phyloP scores from a whole-genome alignment of 2,113 vertebrate species.

The Typhlomys cinereus region DNA sequence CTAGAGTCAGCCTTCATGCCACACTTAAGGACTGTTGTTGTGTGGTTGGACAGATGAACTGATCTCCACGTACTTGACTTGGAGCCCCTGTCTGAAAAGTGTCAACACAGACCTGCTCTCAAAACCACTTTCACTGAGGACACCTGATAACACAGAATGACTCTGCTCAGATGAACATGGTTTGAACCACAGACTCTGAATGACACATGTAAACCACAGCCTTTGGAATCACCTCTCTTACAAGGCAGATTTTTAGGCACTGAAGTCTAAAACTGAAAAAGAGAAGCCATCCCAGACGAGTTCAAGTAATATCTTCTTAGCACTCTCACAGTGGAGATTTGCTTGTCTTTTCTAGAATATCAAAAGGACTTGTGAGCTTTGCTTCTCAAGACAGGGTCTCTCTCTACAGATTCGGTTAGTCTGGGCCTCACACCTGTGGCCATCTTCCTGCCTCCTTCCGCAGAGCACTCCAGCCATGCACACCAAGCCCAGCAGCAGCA shows the following conservation, averaged over 20 bases:
- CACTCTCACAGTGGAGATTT: not conserved
- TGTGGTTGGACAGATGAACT: not conserved
- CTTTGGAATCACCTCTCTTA: not conserved
- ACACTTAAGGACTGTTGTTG: not conserved
- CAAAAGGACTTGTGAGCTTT: not conserved
- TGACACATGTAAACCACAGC: rapidly evolving
- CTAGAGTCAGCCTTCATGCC: not conserved
- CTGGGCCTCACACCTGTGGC: not conserved
- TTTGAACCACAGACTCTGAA: not conserved
- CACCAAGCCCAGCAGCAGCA: not conserved
- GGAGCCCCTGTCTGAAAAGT: not conserved
- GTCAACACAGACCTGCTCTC: too few species aligned
- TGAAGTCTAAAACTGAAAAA: not conserved
- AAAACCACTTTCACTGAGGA: not conserved
- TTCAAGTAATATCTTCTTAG: not conserved
- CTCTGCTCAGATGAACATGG: not conserved
- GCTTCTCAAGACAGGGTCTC: not conserved
- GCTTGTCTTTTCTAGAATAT: not conserved
- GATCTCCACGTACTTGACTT: not conserved
- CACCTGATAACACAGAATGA: not conserved
- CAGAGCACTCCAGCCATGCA: not conserved
- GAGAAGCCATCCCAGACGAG: not conserved
- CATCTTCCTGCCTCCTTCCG: not conserved
- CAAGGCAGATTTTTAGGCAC: not conserved
- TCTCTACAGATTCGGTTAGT: not conserved